Evolutionary conservation across 2,113 vertebrate species (phyloP).

Genomic region (Archilochus colubris): DNA sequence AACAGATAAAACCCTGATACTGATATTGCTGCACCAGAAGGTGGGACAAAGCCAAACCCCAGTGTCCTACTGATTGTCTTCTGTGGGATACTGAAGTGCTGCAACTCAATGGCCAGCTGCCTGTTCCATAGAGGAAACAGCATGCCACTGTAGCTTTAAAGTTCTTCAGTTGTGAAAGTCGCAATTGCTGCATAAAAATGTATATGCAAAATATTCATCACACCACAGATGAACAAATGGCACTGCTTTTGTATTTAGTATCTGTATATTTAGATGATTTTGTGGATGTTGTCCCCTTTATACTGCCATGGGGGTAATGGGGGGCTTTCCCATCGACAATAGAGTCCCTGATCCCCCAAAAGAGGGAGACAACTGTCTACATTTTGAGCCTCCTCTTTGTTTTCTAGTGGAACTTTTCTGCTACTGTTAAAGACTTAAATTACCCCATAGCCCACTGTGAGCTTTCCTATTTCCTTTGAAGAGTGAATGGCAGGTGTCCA

Average conservation of each 20-base stretch:
- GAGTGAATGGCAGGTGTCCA: background rate
- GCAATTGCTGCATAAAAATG: background rate
- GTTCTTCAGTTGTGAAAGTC: background rate
- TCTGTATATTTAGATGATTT: background rate
- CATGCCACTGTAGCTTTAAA: background rate
- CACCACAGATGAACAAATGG: background rate
- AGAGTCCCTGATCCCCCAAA: background rate
- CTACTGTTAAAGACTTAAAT: background rate
- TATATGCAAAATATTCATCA: accelerated
- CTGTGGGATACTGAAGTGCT: background rate
- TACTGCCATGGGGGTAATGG: no score
- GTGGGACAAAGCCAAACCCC: background rate
- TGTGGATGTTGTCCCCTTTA: background rate
- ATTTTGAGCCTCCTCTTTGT: background rate
- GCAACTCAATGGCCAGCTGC: background rate
- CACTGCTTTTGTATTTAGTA: background rate
- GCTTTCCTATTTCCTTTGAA: background rate
- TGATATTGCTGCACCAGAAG: background rate
- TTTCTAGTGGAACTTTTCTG: background rate
- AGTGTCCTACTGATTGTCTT: background rate
- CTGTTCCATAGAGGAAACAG: background rate
- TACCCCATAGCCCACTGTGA: background rate
- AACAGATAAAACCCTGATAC: background rate
- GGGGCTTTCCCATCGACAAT: background rate
- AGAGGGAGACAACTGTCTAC: background rate